phyloP scores from a whole-genome alignment of 2,888 invertebrate genomes.

The Toxonevra muliebris region DNA sequence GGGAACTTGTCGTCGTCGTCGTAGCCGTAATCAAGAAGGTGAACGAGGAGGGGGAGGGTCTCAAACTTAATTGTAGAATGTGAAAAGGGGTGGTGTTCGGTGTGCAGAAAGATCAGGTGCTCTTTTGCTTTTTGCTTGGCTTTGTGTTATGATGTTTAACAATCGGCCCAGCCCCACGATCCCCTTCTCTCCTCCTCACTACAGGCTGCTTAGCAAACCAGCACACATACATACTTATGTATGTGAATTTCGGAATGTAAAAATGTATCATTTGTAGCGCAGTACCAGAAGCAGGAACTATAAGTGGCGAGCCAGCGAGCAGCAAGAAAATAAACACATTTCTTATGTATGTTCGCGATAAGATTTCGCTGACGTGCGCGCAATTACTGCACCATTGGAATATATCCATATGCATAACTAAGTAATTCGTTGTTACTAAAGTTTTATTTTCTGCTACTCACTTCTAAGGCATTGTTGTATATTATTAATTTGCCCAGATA shows the following conservation, averaged over 20 bases:
- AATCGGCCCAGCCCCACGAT: neutral
- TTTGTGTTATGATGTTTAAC: neutral
- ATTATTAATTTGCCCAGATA: no score
- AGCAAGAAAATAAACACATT: neutral
- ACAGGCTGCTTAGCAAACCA: neutral
- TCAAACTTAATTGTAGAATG: no score
- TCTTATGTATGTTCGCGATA: constrained; percentile 44
- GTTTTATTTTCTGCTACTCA: no score
- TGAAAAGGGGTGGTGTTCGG: no score
- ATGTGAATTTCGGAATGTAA: neutral
- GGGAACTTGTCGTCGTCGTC: neutral
- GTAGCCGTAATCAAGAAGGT: neutral
- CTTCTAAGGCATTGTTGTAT: no score
- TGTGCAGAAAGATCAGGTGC: no score
- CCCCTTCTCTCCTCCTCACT: neutral
- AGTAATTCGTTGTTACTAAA: no score
- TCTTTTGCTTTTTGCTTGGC: no score
- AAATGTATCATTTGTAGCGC: neutral
- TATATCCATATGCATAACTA: constrained; percentile 53
- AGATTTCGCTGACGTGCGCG: constrained; percentile 54
- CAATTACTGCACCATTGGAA: constrained; percentile 49
- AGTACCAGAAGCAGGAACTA: constrained; percentile 56
- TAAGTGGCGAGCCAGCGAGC: constrained; percentile 17
- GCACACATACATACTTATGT: neutral
- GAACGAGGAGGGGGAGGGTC: constrained; percentile 15